Percentiles rank a stretch among this genome's conserved stretches.
Conservation (phyloP, 1,140 invertebrate genomes). For the Lerema accius region DNA sequence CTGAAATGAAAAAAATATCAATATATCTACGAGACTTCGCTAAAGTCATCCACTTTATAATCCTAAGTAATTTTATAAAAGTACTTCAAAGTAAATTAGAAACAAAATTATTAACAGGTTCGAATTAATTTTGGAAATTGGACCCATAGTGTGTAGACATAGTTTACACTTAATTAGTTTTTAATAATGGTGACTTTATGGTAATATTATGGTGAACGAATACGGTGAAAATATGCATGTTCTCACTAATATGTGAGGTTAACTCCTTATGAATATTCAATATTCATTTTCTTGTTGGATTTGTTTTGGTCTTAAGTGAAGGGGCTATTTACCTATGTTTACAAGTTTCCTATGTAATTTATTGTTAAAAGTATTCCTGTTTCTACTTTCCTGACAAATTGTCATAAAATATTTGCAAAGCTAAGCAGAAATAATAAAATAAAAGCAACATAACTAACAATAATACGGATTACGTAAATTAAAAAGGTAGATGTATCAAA, state of each 20-base stretch:
- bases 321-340: background rate
- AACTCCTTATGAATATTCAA: slow-evolving; percentile 26
- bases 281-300: slow-evolving; percentile 2
- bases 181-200: slow-evolving; percentile 27
- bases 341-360: background rate
- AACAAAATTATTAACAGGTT: slow-evolving; percentile 10
- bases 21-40: too few species aligned
- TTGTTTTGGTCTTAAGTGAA: slow-evolving; percentile 2
- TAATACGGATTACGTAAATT: too few species aligned
- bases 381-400: too few species aligned
- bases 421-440: too few species aligned
- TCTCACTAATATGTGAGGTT: slow-evolving; percentile 13
- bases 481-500: too few species aligned
- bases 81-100: background rate
- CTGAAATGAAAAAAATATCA: too few species aligned
- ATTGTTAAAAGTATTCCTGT: too few species aligned
- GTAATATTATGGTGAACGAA: slow-evolving; percentile 15
- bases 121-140: slow-evolving; percentile 8
- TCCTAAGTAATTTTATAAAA: too few species aligned
- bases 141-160: slow-evolving; percentile 13
- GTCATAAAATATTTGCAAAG: too few species aligned
- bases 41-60: too few species aligned
- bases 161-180: slow-evolving; percentile 29
- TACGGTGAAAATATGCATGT: slow-evolving; percentile 25
- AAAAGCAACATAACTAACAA: too few species aligned